Percentiles rank a stretch among this genome's conserved stretches.
These are phyloP conservation scores for Oncorhynchus mykiss DNA, from an alignment of 2,113 vertebrate species.

Conservation along the genomic window DNA sequence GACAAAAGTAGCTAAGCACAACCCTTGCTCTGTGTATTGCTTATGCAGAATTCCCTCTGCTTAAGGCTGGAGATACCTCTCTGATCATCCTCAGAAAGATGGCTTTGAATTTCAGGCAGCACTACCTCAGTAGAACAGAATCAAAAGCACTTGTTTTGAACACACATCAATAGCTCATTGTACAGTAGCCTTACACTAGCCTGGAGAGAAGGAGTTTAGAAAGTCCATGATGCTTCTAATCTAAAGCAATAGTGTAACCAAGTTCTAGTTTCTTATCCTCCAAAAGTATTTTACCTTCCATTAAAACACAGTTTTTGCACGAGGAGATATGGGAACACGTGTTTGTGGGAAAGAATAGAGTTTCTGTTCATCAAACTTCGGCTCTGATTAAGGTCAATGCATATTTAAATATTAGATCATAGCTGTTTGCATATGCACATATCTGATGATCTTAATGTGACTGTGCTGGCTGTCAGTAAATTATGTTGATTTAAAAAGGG, in stretches of 20 bases:
- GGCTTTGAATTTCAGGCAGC: conserved; percentile 39
- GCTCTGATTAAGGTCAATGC: not conserved
- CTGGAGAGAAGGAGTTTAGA: not conserved
- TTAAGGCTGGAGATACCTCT: conserved; percentile 34
- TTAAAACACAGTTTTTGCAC: not conserved
- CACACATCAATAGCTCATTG: conserved; percentile 18
- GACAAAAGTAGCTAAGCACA: conserved; percentile 24
- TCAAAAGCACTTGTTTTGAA: conserved; percentile 37
- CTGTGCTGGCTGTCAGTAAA: not conserved
- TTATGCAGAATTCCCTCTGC: conserved; percentile 41
- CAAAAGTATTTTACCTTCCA: not conserved
- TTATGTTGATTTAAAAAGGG: not conserved
- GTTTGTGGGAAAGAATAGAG: not conserved
- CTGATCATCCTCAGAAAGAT: conserved; percentile 39
- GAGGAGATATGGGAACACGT: not conserved
- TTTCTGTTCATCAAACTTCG: not conserved
- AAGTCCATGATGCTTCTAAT: not conserved
- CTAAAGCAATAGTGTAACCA: not conserved
- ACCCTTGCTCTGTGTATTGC: conserved; percentile 40
- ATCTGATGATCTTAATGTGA: not conserved
- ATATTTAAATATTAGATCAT: not conserved
- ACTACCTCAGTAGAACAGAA: conserved; percentile 44
- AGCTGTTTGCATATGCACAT: not conserved
- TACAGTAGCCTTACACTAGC: conserved; percentile 2
- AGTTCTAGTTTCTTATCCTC: not conserved